Evolutionary conservation across 2,888 invertebrate genomes (phyloP).

Genomic region (Drosophila nr. perissopoda): DNA sequence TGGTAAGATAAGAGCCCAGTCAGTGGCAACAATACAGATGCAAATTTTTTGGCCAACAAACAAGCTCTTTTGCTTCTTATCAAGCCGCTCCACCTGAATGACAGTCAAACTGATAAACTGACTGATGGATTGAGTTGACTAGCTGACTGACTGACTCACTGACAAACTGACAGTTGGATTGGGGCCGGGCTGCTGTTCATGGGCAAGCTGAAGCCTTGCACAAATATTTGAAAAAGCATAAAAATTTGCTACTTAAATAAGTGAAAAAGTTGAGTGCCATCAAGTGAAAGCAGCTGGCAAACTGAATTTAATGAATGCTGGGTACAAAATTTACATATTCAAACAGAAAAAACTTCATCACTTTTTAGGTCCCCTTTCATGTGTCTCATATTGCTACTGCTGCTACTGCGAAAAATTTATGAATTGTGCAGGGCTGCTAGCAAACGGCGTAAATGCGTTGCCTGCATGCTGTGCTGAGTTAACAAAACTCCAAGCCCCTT

Average conservation of each 20-base stretch:
- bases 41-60: constrained; percentile 59
- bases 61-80: constrained; percentile 73
- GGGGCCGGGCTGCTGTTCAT: constrained; percentile 12
- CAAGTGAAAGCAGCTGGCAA: constrained; percentile 61
- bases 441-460: constrained; percentile 49
- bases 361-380: constrained; percentile 52
- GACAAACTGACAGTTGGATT: constrained; percentile 24
- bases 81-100: constrained; percentile 59
- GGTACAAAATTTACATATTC: constrained; percentile 61
- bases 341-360: constrained; percentile 40
- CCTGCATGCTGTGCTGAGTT: constrained; percentile 64
- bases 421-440: constrained; percentile 59
- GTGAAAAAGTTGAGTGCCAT: constrained; percentile 66
- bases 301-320: constrained; percentile 70
- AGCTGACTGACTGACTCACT: constrained; percentile 12
- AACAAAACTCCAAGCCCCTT: constrained; percentile 67
- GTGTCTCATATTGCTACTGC: constrained; percentile 40
- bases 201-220: constrained; percentile 67
- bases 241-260: constrained; percentile 78
- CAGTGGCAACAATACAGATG: constrained; percentile 58
- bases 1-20: constrained; percentile 45
- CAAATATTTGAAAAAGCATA: constrained; percentile 78
- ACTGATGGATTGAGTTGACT: constrained; percentile 15
- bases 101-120: constrained; percentile 12
- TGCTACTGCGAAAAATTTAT: constrained; percentile 53